These are phyloP conservation scores for Teleopsis dalmanni DNA, from an alignment of 1,140 invertebrate genomes.

Conservation along the genomic window DNA sequence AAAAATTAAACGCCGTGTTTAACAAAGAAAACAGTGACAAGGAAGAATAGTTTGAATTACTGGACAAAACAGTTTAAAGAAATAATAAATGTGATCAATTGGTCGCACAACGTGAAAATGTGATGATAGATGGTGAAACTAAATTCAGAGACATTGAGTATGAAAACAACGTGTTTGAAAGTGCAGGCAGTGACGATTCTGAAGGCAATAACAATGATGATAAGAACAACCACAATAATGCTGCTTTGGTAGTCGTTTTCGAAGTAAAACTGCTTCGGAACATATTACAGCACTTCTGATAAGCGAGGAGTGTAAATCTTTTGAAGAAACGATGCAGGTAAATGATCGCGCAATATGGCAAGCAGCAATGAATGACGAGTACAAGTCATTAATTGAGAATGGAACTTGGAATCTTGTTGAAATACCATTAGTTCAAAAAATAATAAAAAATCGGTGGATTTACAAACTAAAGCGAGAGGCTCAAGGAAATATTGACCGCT, in stretches of 20 bases:
- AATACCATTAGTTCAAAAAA: slow-evolving; percentile 12
- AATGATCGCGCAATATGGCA: slow-evolving; percentile 11
- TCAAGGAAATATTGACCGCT: slow-evolving; percentile 7
- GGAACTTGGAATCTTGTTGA: slow-evolving; percentile 18
- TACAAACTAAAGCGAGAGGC: slow-evolving; percentile 13
- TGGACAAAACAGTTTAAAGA: not conserved
- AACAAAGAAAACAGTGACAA: not conserved
- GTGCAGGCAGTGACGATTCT: not conserved
- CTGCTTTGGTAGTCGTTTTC: not conserved
- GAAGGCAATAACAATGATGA: not conserved
- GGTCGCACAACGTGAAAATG: not conserved
- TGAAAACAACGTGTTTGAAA: not conserved
- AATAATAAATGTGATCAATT: no score
- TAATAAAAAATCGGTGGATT: slow-evolving; percentile 20
- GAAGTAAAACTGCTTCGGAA: no score
- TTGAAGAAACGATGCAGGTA: slow-evolving; percentile 5
- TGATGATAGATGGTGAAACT: not conserved
- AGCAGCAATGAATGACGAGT: slow-evolving; percentile 19
- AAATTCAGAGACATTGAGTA: not conserved
- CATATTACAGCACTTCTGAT: no score
- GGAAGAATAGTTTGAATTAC: not conserved
- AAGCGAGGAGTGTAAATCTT: slow-evolving; percentile 1
- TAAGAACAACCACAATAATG: not conserved
- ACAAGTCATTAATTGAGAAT: slow-evolving; percentile 13
- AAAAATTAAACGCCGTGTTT: not conserved